Evolutionary conservation across 2,888 invertebrate genomes (phyloP).

Genomic region (Catocala nupta): DNA sequence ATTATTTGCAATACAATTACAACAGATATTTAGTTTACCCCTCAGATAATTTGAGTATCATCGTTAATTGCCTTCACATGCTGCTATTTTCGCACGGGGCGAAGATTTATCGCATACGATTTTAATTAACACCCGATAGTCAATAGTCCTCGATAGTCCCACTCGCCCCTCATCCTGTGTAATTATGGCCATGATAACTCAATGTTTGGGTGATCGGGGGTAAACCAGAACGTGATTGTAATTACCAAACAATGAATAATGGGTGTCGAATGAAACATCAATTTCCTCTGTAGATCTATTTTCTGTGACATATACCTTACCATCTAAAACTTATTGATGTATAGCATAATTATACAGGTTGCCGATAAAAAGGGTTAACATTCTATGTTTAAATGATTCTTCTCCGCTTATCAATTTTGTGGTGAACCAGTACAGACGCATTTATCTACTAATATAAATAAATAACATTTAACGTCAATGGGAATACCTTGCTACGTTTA

Average conservation of each 20-base stretch:
- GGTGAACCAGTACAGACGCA: too few species aligned
- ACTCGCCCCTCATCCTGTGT: slow-evolving; percentile 50
- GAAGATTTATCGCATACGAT: slow-evolving; percentile 78
- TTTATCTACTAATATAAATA: too few species aligned
- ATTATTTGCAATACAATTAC: slow-evolving; percentile 42
- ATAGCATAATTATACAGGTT: too few species aligned
- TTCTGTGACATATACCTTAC: background rate
- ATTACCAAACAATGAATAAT: slow-evolving; percentile 34
- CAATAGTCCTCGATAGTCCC: slow-evolving; percentile 55
- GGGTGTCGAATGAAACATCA: slow-evolving; percentile 26
- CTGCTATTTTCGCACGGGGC: slow-evolving; percentile 74
- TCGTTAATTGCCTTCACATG: slow-evolving; percentile 67
- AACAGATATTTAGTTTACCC: slow-evolving; percentile 49
- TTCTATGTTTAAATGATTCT: too few species aligned
- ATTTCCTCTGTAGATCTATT: background rate
- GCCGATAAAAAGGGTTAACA: too few species aligned
- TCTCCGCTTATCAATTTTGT: too few species aligned
- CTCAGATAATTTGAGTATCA: slow-evolving; percentile 60
- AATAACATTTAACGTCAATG: background rate
- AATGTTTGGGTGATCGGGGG: slow-evolving; percentile 49
- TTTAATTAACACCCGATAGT: slow-evolving; percentile 79
- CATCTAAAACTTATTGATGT: too few species aligned
- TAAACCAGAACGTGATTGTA: slow-evolving; percentile 35
- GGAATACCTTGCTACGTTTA: background rate
- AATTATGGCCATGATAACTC: slow-evolving; percentile 65